Base-by-base conservation (phyloP, 2,797 vertebrate genomes). In the Oryzias dopingdopingensis region DNA sequence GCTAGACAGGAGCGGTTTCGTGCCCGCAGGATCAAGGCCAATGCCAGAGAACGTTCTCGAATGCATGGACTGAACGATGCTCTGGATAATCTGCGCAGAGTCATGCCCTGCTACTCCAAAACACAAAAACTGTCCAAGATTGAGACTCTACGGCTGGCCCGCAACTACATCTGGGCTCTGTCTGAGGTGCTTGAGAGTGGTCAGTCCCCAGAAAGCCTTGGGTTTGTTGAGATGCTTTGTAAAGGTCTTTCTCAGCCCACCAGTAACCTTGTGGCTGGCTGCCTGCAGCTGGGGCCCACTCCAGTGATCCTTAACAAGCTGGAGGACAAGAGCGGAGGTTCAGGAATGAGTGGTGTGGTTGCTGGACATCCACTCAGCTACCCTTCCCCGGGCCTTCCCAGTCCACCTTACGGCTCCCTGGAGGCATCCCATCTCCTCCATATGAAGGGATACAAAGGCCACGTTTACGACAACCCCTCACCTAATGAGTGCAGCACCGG, bases 61-160 rank as follows among this genome's bases (percentile, higher is more conserved):
- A 98, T 99, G 97, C 97, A 99, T 0, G 96, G 96, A 2, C 87
- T 99, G 46, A 99, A 99, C 0, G 96, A 98, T 0, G 96, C 97
- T 6, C 86, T 99, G 72, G 96, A 99, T 47, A 97, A 89, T 80
- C 90, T 99, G 59, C 87, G 97, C 37, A 80, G 89, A 66, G 95
- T 99, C 50, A 98, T 99, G 97, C 97, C 97, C n/a, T 99, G 97
- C 70, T 97, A 97, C 85, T 97, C 97, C 72, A 98, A 98, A 67
- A 99, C 96, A 1, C 97, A 99, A 63, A 99, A 99, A 51, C 84
- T 99, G 42, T 98, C 96, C 62, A 99, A 99, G 85, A 99, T 99
- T 7, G 97, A 99, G 86, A 99, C 97, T 0, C 83, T 99, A 55
- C 89, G 97, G 57, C 85, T 99, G 51, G 97, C 97, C 6, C 93